Percentiles rank a stretch among this genome's conserved stretches.
Evolutionary conservation across 23 tunicate species (phyloP).

Genomic region (Trididemnum nubilum): DNA sequence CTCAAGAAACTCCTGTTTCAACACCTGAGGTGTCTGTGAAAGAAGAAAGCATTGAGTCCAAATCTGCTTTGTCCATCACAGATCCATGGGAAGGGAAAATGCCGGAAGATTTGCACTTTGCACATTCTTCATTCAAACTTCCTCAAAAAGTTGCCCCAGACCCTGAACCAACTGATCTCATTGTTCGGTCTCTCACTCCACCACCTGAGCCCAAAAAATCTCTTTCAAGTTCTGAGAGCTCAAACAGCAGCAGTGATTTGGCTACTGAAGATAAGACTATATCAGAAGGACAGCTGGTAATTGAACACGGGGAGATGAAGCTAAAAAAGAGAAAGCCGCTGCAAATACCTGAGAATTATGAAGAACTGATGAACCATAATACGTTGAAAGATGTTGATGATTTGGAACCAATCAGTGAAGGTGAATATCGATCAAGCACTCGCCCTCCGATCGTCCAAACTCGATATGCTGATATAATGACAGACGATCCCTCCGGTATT

Average conservation of each 20-base stretch:
- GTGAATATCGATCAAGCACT: slow-evolving; percentile 48
- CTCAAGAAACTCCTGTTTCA: slow-evolving; percentile 24
- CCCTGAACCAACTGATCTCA: slow-evolving; percentile 38
- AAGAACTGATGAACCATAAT: slow-evolving; percentile 24
- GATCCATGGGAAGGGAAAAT: slow-evolving; percentile 42
- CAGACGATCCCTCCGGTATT: slow-evolving; percentile 50
- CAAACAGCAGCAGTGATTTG: not conserved
- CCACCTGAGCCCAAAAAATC: slow-evolving; percentile 13
- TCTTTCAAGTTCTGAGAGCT: slow-evolving; percentile 6
- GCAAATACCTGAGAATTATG: slow-evolving; percentile 17
- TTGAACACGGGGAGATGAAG: slow-evolving; percentile 87
- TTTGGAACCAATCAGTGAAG: slow-evolving; percentile 68
- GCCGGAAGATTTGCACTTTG: slow-evolving; percentile 14
- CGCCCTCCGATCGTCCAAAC: slow-evolving; percentile 40
- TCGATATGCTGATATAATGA: not conserved
- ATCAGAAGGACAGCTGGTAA: slow-evolving; percentile 86
- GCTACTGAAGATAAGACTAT: slow-evolving; percentile 56
- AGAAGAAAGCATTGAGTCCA: not conserved
- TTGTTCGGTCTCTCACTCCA: slow-evolving; percentile 60
- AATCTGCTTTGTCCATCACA: not conserved
- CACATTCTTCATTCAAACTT: not conserved
- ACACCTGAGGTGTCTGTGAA: slow-evolving; percentile 19
- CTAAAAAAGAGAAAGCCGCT: slow-evolving; percentile 40
- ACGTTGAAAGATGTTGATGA: slow-evolving; percentile 45
- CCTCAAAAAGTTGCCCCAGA: slow-evolving; percentile 14